Evolutionary conservation across 1,140 invertebrate species (phyloP), one percentile per base, ranked within the genome.

Genomic region (Drosophila sturtevanti): DNA sequence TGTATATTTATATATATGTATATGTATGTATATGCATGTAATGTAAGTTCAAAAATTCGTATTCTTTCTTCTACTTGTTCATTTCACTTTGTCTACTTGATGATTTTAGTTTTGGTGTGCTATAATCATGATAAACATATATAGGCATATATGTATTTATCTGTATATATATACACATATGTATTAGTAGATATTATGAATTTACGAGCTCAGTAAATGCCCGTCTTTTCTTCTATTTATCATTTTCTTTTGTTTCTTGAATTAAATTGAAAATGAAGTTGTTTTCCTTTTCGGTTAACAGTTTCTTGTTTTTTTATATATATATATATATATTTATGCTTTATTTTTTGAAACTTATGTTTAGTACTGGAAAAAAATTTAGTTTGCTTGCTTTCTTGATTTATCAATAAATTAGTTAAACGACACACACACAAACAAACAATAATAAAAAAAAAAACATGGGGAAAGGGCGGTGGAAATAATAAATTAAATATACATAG

Each of bases 331-430:
- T 63, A 22, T 68, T 54, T 62, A 18, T 34, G 52, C 44, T 41
- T 56, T 22, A 64, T 56, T 72, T 16, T 58, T 24, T 37, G 27
- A 16, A 56, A 56, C 62, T 63, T 63, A 64, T 62, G 22, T 11
- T 62, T 27, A 62, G 18, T 62, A 21, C 41, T 44, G 22, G 51
- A 63, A 70, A 64, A 64, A n/a, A 56, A 62, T 58, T 71, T 67
- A 63, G 27, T 58, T 56, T 55, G 31, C 54, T 73, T 73, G 44
- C 58, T 63, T 80, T 24, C 34, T 41, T 70, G 61, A n/a, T 68
- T 51, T 68, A 62, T 63, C 63, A 86, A 86, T 86, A 86, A 86
- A 81, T 86, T 87, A 86, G 73, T 87, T 87, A 70, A 79, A 78
- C 56, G 68, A 77, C 66, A 51, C n/a, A 21, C 18, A 80, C 64